Base-by-base conservation (phyloP, 2,797 vertebrate genomes). In the Lophotriccus pileatus region DNA sequence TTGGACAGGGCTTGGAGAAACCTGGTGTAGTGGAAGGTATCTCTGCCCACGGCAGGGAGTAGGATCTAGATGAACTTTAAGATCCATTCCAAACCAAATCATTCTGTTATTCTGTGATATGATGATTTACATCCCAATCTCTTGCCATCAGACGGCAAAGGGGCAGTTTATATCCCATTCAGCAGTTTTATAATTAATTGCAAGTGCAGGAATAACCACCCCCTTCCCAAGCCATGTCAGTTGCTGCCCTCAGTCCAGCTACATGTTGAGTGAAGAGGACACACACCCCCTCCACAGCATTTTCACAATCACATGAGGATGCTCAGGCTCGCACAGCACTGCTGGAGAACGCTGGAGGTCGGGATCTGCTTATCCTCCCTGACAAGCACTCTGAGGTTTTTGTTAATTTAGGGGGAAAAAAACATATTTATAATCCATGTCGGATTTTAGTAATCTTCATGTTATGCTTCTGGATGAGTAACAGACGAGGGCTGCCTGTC, bases 311-410 rank as follows among this genome's bases (percentile, higher is more conserved):
- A 1, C 17, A 0, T 2, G 27, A 79, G 27, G 1, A 70, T 23
- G 34, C 56, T 10, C 0, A 0, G 24, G 14, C 12, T 85, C 24
- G 16, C 1, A 0, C 39, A 8, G 19, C 23, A 7, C 3, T 3
- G 5, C 28, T 50, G 28, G 6, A 20, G 36, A 39, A 24, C 11
- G 70, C 63, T 8, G 44, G 49, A 53, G 12, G 14, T 4, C 5
- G 0, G 22, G 25, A 87, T 34, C 49, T 43, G 24, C 41, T 84
- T 32, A 0, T 47, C 58, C n/a, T 49, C 68, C 63, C 63, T 34
- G 81, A 53, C 87, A 85, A 77, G 28, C 20, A 25, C 60, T 62
- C 37, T 1, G 12, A 69, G 66, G n/a, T 25, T 78, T 64, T 50
- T 63, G 14, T 39, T 55, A 89, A 88, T 60, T 64, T 80, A 44